Evolutionary conservation across 2,797 vertebrate genomes (phyloP), one percentile per base, ranked within the genome.

Genomic region (Sardinella longiceps): DNA sequence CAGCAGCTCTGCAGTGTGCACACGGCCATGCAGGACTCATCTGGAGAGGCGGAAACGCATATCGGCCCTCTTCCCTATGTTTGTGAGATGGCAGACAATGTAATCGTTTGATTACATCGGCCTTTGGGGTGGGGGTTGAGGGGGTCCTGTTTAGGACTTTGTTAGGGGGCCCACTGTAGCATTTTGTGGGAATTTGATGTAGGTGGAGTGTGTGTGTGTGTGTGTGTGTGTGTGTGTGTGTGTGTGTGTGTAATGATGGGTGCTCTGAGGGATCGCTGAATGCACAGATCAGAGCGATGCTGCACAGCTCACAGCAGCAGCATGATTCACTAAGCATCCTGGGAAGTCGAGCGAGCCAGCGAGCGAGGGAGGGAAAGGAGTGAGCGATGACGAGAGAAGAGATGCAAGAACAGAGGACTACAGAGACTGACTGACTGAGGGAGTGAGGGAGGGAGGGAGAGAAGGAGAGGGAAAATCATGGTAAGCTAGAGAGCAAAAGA

Each of bases 281-380:
- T 70, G 63, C 28, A 70, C 63, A 33, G 63, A 70, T 70, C 63
- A 25, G 23, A 37, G 30, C 28, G 11, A 12, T 12, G 1, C 28
- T 70, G 63, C 63, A 30, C 63, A 33, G 28, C 20, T 28, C 63
- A 43, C 18, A 6, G 5, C n/a, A 9, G 23, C 56, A 25, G n/a
- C 56, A 60, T 25, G 56, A 60, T 60, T 60, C 56, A 60, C 56
- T 60, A 60, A 60, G 56, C 51, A 53, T 53, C 51, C 56, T 60
- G 7, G n/a, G 56, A 60, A 60, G n/a, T 25, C 1, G 18, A 80
- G 43, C 43, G 28, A 66, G 5, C 45, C 81, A 63, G 46, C 74
- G 3, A 9, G 18, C 2, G 18, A 56, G 58, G 20, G 81, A 18
- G 9, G 14, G 3, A 70, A 45, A 12, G 50, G 63, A 28, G 39